Base-by-base conservation (phyloP, 2,797 vertebrate species). In the Clarias platycephalus region DNA sequence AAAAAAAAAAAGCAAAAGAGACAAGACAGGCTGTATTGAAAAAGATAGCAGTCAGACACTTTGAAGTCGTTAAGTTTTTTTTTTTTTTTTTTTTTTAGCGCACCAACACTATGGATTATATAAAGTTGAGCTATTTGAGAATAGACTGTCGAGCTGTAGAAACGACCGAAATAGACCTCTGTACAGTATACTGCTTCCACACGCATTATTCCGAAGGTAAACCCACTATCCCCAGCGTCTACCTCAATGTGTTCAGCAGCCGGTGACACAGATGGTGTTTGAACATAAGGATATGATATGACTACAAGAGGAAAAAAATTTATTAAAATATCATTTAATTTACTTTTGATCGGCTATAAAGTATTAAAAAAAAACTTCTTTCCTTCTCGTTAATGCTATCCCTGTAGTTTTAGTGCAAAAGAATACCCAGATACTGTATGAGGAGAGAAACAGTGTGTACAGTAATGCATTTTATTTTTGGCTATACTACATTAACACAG, bases 1-100 rank as follows among this genome's bases (percentile, higher is more conserved):
- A 78, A 24, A 62, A 20, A 12, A 49, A 49, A 8, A 44, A 44
- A 8, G 57, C 6, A 62, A n/a, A 24, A 63, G 22, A 44, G 22
- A 49, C 22, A 53, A 49, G 15, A 31, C 37, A 28, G n/a, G 60
- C 34, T 44, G 58, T 62, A 6, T n/a, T 63, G n/a, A n/a, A n/a
- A 78, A 34, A 62, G 34, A 78, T 78, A 78, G 75, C 34, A 78
- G 28, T 37, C 60, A 44, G 26, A 79, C 28, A 78, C 57, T 77
- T 77, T 34, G 26, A 20, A 13, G 28, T 77, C 49, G 26, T 53
- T 53, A 53, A 8, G 40, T 53, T 24, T 34, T 2, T 13, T 12
- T 49, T 49, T 2, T 49, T 13, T 9, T n/a, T 28, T 31, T 34
- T 34, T 20, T 15, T 62, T 24, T 40, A 63, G 34, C 58, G 34